These are phyloP conservation scores for Lycodopsis pacificus DNA, from an alignment of 2,797 vertebrate species.

Conservation along the genomic window DNA sequence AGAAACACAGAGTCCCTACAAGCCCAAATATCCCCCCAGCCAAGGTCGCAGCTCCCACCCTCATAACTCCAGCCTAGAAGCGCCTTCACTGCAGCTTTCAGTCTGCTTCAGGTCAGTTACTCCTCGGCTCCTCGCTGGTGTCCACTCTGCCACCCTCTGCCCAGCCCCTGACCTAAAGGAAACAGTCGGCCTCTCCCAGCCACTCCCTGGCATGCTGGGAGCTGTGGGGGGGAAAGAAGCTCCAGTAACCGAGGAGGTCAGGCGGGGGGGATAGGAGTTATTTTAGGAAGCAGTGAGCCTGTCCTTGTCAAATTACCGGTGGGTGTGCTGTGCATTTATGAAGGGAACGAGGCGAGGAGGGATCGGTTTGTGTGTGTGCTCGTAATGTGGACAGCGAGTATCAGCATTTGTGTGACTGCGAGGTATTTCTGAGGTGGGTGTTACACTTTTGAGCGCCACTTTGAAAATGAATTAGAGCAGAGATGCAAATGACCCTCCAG, in stretches of 20 bases:
- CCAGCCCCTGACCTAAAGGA: slow-evolving; percentile 34
- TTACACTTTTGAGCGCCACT: slow-evolving; percentile 44
- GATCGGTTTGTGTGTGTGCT: slow-evolving; percentile 25
- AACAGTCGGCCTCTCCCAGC: slow-evolving; percentile 30
- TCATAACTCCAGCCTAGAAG: slow-evolving; percentile 81
- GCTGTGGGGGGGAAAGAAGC: slow-evolving; percentile 44
- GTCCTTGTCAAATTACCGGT: slow-evolving; percentile 74
- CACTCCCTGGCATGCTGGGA: slow-evolving; percentile 56
- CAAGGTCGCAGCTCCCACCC: slow-evolving; percentile 84
- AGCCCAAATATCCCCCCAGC: slow-evolving; percentile 85
- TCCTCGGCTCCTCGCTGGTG: slow-evolving; percentile 26
- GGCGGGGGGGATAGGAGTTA: slow-evolving; percentile 70
- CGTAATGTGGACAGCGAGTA: slow-evolving; percentile 21
- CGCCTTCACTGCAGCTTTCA: slow-evolving; percentile 9
- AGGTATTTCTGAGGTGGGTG: slow-evolving; percentile 63
- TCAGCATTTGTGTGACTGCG: slow-evolving; percentile 48
- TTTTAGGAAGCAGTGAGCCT: slow-evolving; percentile 82
- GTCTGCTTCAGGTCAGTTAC: not conserved
- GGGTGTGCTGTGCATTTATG: slow-evolving; percentile 40
- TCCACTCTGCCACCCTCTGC: slow-evolving; percentile 37
- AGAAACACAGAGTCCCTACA: slow-evolving; percentile 86
- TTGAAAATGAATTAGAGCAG: slow-evolving; percentile 72
- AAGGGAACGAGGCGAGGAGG: slow-evolving; percentile 44
- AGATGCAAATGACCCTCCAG: slow-evolving; percentile 55
- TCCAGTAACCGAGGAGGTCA: slow-evolving; percentile 52